Evolutionary conservation across 2,888 invertebrate genomes (phyloP).

Genomic region (Drosophila ezoana): DNA sequence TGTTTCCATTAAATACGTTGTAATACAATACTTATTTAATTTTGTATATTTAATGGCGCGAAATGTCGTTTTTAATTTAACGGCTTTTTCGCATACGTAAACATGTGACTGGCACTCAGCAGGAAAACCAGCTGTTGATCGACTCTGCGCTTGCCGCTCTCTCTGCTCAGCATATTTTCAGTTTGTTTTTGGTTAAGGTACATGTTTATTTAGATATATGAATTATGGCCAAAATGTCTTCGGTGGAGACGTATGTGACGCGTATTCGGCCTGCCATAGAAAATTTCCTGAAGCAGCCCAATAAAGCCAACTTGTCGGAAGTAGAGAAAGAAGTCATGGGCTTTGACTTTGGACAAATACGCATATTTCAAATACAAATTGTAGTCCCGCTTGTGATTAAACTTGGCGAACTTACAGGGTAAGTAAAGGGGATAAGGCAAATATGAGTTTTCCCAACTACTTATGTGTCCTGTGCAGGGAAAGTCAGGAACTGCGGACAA

Average conservation of each 20-base stretch:
- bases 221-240: conserved; percentile 57
- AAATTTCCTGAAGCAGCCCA: conserved; percentile 75
- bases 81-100: conserved; percentile 4
- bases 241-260: conserved; percentile 77
- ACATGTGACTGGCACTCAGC: conserved; percentile 12
- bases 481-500: conserved; percentile 80
- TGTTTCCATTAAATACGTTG: neutral
- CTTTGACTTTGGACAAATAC: conserved; percentile 77
- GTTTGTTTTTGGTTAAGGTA: conserved; percentile 9
- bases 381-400: conserved; percentile 82
- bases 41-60: conserved; percentile 1
- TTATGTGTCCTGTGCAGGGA: conserved; percentile 51
- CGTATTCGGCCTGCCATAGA: conserved; percentile 82
- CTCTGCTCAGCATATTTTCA: neutral
- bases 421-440: conserved; percentile 10
- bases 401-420: conserved; percentile 81
- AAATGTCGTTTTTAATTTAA: neutral
- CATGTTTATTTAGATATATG: conserved; percentile 3
- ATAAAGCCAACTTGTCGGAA: conserved; percentile 61
- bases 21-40: neutral
- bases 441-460: neutral
- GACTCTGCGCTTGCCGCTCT: conserved; percentile 12
- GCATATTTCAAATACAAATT: conserved; percentile 81
- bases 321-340: conserved; percentile 74
- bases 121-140: conserved; percentile 47